Evolutionary conservation across 2,113 vertebrate species (phyloP).

Genomic region (Trinectes maculatus): DNA sequence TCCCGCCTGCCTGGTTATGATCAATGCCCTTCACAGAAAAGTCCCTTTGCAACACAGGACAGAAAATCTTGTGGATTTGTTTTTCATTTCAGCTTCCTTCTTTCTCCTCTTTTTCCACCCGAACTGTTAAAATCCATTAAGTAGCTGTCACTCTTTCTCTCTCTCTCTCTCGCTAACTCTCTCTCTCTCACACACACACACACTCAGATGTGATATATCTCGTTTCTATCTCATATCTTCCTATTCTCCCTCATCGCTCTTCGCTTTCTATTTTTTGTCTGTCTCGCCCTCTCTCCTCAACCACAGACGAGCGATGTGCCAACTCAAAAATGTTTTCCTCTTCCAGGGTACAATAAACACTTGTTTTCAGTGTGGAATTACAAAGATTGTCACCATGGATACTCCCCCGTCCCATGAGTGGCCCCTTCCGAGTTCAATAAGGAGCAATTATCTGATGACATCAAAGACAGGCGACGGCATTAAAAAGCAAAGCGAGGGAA

Average conservation of each 20-base stretch:
- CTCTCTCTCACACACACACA: neutral
- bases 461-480: constrained; percentile 75
- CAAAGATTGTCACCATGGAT: constrained; percentile 78
- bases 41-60: constrained; percentile 28
- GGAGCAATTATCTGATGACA: constrained; percentile 83
- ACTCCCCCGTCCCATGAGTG: constrained; percentile 58
- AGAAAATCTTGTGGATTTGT: constrained; percentile 29
- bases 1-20: constrained; percentile 11
- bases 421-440: constrained; percentile 75
- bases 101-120: constrained; percentile 18
- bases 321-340: constrained; percentile 50
- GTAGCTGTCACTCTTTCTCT: constrained; percentile 20
- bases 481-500: constrained; percentile 65
- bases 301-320: constrained; percentile 63
- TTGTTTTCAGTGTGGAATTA: constrained; percentile 67
- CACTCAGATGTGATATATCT: constrained; percentile 26
- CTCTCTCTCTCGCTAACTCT: neutral
- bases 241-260: neutral
- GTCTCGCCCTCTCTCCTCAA: constrained; percentile 20
- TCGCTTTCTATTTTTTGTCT: constrained; percentile 22
- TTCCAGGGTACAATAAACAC: constrained; percentile 63
- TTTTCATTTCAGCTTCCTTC: constrained; percentile 6
- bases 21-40: constrained; percentile 23
- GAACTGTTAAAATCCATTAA: constrained; percentile 16
- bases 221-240: constrained; percentile 20